Evolutionary conservation across 2,888 invertebrate species (phyloP), one percentile per base, ranked within the genome.

Genomic region (Trissolcus brochymenae): DNA sequence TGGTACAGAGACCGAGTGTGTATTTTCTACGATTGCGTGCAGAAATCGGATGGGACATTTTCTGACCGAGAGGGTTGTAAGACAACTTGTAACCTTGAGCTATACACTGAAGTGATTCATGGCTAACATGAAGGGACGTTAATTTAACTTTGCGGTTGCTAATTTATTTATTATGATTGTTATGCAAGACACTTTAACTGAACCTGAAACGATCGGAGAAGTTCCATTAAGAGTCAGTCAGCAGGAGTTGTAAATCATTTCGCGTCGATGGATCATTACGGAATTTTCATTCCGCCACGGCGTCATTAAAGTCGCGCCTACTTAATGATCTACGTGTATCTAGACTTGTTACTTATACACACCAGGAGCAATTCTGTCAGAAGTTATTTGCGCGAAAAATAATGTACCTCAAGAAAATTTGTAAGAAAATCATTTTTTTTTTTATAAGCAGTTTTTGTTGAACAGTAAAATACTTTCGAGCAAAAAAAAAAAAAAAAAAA

Each of bases 211-310:
- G 74, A 72, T 67, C 43, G 50, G 49, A n/a, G 40, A 40, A 66
- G 74, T 67, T 54, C 54, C 67, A 74, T 74, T 76, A 62, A 49
- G 65, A 57, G 62, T 55, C 57, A 17, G 17, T 35, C 53, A 64
- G 60, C 76, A 54, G 54, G 54, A 54, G 70, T 62, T 57, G 79
- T 79, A 79, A 71, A 79, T 79, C 79, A 79, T 79, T 74, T 57
- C 51, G 61, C 67, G 76, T 79, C 74, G 73, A 74, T 79, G 68
- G 76, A 74, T 79, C 79, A 76, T 76, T 79, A 76, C 65, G 53
- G 73, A 67, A 78, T 74, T 73, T 73, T 79, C 68, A 76, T 76
- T 76, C 68, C 50, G 60, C 72, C 68, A 68, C 72, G 60, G 61
- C 72, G 79, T 71, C 74, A 78, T 75, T 75, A 71, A 74, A 71